Evolutionary conservation across 2,113 vertebrate species (phyloP).

Genomic region (Gallinago undulata): DNA sequence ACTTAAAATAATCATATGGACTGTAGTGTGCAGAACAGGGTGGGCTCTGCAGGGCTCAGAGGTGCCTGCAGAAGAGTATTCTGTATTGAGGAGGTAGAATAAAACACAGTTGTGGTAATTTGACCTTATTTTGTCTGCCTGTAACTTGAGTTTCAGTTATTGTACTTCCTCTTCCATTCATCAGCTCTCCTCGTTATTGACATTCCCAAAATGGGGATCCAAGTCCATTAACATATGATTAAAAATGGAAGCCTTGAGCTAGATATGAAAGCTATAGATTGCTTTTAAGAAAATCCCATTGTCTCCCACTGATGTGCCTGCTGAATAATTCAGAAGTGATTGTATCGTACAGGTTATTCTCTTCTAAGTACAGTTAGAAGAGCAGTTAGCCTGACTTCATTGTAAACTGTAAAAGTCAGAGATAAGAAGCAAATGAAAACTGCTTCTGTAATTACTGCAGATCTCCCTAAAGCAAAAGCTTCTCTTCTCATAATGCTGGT

Average conservation of each 20-base stretch:
- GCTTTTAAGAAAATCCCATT: background rate
- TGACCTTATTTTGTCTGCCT: background rate
- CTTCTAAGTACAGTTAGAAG: background rate
- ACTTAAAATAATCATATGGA: background rate
- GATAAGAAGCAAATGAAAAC: background rate
- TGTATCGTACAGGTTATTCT: background rate
- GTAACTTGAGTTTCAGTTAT: background rate
- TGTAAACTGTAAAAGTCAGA: background rate
- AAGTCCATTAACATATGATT: background rate
- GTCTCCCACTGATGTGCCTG: background rate
- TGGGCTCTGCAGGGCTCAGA: background rate
- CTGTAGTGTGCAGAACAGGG: background rate
- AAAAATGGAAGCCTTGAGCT: background rate
- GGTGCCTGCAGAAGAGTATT: background rate
- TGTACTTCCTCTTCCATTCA: background rate
- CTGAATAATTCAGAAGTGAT: slow-evolving; percentile 4
- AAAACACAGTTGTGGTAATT: background rate
- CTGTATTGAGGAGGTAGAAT: background rate
- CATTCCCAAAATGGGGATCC: background rate
- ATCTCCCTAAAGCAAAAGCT: background rate
- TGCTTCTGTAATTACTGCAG: background rate
- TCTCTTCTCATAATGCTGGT: background rate
- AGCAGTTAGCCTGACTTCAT: background rate
- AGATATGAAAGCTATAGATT: background rate
- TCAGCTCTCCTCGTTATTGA: background rate